A percentile compares a stretch with the other conserved stretches of the same genome.
These are phyloP conservation scores for Monomorium pharaonis DNA, from an alignment of 1,140 invertebrate genomes.

Conservation along the genomic window DNA sequence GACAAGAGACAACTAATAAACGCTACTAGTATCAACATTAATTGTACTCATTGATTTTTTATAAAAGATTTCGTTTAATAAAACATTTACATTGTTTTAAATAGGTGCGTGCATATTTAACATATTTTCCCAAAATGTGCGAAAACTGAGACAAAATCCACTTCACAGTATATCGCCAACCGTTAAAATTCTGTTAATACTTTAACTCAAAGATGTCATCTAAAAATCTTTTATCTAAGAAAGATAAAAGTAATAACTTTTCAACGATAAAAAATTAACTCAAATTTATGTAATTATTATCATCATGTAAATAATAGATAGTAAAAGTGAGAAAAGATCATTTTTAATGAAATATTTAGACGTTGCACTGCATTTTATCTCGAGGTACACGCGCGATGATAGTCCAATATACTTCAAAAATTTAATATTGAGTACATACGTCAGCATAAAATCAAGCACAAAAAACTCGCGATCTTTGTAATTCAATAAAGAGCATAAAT, in stretches of 20 bases:
- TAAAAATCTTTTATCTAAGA: too few relatives aligned
- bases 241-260: neutral
- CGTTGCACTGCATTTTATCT: constrained; percentile 16
- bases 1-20: too few relatives aligned
- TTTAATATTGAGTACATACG: constrained; percentile 66
- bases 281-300: neutral
- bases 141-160: too few relatives aligned
- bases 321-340: neutral
- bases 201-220: neutral
- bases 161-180: too few relatives aligned
- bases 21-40: too few relatives aligned
- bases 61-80: too few relatives aligned
- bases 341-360: constrained; percentile 13
- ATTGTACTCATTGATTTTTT: too few relatives aligned
- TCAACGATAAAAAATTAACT: neutral
- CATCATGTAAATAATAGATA: neutral
- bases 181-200: constrained; percentile 19
- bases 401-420: constrained; percentile 54
- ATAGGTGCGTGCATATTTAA: too few relatives aligned
- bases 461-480: constrained; percentile 26
- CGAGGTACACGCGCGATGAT: constrained; percentile 5
- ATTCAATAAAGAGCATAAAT: constrained; percentile 17
- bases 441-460: constrained; percentile 53
- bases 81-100: too few relatives aligned
- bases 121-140: too few relatives aligned